phyloP scores from a whole-genome alignment of 2,888 invertebrate species.

The Nipponacmea schrenckii region DNA sequence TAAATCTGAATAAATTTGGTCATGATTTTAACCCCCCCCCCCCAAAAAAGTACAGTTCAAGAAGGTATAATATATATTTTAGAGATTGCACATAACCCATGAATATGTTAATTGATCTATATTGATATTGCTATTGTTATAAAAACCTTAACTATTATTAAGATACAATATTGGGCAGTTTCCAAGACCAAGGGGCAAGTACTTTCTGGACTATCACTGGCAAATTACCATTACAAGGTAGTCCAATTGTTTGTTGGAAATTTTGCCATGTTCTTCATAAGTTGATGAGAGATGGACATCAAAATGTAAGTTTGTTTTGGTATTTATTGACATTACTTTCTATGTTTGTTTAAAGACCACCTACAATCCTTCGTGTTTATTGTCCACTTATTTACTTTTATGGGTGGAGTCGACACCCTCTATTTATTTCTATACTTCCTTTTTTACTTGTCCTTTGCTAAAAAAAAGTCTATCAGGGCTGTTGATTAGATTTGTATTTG shows the following conservation, averaged over 20 bases:
- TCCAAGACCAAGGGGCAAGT: constrained; percentile 88
- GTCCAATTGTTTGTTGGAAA: constrained; percentile 98
- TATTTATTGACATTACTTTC: neutral
- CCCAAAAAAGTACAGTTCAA: too few relatives aligned
- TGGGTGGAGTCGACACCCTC: neutral
- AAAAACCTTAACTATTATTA: constrained; percentile 13
- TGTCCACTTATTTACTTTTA: neutral
- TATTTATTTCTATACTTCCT: too few relatives aligned
- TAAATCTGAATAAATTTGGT: too few relatives aligned
- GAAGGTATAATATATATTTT: too few relatives aligned
- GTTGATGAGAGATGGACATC: constrained; percentile 92
- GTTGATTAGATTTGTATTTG: too few relatives aligned
- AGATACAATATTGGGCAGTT: constrained; percentile 86
- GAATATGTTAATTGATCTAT: too few relatives aligned
- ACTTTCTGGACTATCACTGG: constrained; percentile 86
- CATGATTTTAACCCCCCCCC: too few relatives aligned
- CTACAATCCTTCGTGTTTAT: neutral
- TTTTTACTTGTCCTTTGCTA: too few relatives aligned
- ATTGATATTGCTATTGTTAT: too few relatives aligned
- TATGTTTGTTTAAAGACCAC: neutral
- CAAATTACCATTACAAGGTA: constrained; percentile 86
- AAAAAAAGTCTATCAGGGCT: too few relatives aligned
- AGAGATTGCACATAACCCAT: too few relatives aligned
- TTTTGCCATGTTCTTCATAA: constrained; percentile 98
- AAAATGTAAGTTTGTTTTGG: constrained; percentile 73